Base-by-base conservation (phyloP, 2,888 invertebrate genomes). In the Stenoptilia bipunctidactyla region DNA sequence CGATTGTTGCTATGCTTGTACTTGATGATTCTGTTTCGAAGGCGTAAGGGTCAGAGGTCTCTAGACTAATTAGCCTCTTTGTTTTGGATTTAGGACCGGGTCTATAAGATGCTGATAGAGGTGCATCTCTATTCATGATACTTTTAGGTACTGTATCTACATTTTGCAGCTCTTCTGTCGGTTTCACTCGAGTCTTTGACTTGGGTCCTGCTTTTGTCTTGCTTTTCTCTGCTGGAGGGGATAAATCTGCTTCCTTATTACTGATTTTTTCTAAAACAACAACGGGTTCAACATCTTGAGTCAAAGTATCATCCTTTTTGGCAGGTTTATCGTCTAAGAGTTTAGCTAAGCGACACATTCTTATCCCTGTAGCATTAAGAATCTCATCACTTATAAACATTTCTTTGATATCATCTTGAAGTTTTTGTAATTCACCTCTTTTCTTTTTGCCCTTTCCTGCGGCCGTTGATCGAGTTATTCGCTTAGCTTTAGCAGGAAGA, bases 341-440 rank as follows among this genome's bases (percentile, higher is more conserved):
- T 64, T 86, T 88, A 20, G 87, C 76, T 40, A 88, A 57, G 37
- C 88, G 85, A 56, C 90, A 90, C 80, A 87, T 87, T 47, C 91
- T 72, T 54, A 88, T 85, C 9, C 90, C 90, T 1, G 87, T 87
- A 10, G 88, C 85, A 39, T 87, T 74, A 40, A 79, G 51, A 37
- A 90, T 86, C 20, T 87, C 89, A 47, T 89, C 86, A 47, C 86
- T 83, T 40, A 89, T 87, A 53, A 89, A 89, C 87, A 90, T 90
- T 54, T 90, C 90, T 50, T 88, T 86, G 34, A 91, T 87, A 49
- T 91, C 90, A 45, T 89, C 88, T 49, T 90, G 90, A 1, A 91
- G 69, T 60, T 85, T 80, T 52, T 88, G 85, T 37, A 91, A 57
- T 53, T 90, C 90, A 45, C 69, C 66, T 39, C 61, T 61, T 27